phyloP scores from a whole-genome alignment of 2,888 invertebrate species.

The Scelioninae gen. 1 region DNA sequence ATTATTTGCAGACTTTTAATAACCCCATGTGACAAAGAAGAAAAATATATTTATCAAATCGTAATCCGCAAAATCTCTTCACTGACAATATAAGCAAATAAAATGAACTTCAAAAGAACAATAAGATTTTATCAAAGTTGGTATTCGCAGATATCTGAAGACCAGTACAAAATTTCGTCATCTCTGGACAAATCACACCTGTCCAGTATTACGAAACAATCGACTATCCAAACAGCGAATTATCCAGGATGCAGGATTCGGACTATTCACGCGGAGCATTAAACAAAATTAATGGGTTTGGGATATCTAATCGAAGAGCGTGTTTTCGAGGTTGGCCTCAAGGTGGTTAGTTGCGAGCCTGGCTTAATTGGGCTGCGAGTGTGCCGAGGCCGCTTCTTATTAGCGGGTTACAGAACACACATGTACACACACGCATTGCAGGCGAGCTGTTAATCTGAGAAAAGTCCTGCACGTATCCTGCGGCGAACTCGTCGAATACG shows the following conservation, averaged over 20 bases:
- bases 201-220: constrained; percentile 54
- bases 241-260: constrained; percentile 41
- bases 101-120: too few relatives aligned
- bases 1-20: constrained; percentile 1
- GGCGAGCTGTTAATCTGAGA: constrained; percentile 82
- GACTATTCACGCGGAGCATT: constrained; percentile 56
- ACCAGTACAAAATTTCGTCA: not conserved
- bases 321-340: constrained; percentile 78
- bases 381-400: constrained; percentile 77
- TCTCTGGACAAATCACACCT: constrained; percentile 36
- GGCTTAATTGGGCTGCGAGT: constrained; percentile 82
- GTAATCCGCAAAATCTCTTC: too few relatives aligned
- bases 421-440: too few relatives aligned
- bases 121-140: not conserved
- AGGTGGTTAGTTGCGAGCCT: constrained; percentile 79
- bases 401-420: too few relatives aligned
- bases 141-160: not conserved
- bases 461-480: constrained; percentile 83
- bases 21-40: not conserved
- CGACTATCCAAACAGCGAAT: constrained; percentile 43
- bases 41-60: not conserved
- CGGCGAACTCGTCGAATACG: constrained; percentile 78
- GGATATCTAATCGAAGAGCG: constrained; percentile 80
- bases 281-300: constrained; percentile 80
- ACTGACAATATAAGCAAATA: too few relatives aligned